Percentiles rank a stretch among this genome's conserved stretches.
These are phyloP conservation scores for Apostichopus leukothele DNA, from an alignment of 53 echinoderm and acorn worm genomes.

Conservation along the genomic window DNA sequence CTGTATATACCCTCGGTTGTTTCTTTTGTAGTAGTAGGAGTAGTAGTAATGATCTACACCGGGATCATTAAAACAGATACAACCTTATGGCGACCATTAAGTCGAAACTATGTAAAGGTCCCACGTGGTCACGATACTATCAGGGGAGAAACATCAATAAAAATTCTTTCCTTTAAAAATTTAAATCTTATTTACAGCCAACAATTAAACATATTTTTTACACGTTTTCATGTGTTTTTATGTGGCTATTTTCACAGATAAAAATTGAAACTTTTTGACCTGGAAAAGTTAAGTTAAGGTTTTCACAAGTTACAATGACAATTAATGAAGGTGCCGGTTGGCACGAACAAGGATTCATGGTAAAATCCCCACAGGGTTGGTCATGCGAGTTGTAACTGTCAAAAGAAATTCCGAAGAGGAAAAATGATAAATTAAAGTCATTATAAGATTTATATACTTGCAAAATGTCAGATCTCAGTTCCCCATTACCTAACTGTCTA, in stretches of 20 bases:
- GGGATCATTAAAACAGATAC: constrained; percentile 2
- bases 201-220: constrained; percentile 3
- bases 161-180: not conserved
- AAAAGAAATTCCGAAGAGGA: not conserved
- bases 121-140: constrained; percentile 13
- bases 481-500: no score
- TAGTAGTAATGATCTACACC: not conserved
- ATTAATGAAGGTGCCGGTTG: not conserved
- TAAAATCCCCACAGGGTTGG: not conserved
- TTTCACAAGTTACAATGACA: not conserved
- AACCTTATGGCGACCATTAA: constrained; percentile 29
- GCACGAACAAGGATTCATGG: no score
- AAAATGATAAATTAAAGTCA: not conserved
- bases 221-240: not conserved
- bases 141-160: not conserved
- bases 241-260: constrained; percentile 31
- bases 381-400: constrained; percentile 4
- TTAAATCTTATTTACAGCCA: not conserved
- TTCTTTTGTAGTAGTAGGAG: not conserved
- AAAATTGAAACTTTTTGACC: constrained; percentile 12
- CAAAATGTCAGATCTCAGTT: no score
- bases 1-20: not conserved
- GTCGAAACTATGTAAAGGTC: constrained; percentile 26
- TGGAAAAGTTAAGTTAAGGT: not conserved
- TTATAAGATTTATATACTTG: not conserved